Conservation (phyloP, 1,140 invertebrate genomes). For the Zaprionus africanus region DNA sequence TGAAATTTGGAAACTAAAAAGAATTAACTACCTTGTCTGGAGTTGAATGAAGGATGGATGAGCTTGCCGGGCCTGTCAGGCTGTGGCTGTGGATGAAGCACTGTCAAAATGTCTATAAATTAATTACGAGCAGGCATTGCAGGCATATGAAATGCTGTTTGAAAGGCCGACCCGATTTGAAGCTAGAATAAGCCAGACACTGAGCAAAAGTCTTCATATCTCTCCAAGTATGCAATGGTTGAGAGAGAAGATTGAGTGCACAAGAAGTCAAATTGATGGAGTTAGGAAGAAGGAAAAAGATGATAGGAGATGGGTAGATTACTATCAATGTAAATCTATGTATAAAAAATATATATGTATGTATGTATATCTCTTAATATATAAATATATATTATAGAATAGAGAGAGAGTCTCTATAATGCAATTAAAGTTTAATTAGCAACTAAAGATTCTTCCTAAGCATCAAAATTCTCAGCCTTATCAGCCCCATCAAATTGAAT, state of each 20-base stretch:
- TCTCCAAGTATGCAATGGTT: too few relatives aligned
- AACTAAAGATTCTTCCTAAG: too few relatives aligned
- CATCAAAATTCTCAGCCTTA: too few relatives aligned
- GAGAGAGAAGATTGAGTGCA: neutral
- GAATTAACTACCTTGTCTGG: conserved; percentile 6
- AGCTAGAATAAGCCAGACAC: neutral
- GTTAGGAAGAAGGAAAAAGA: too few relatives aligned
- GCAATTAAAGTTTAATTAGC: too few relatives aligned
- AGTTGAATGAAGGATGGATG: neutral
- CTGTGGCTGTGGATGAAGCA: neutral
- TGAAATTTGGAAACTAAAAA: neutral
- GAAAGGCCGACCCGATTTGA: neutral
- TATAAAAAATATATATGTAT: too few relatives aligned
- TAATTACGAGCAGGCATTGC: neutral
- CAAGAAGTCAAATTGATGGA: neutral
- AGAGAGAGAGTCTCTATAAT: too few relatives aligned
- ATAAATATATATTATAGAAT: too few relatives aligned
- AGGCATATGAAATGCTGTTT: neutral
- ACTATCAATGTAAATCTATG: too few relatives aligned
- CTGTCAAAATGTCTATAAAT: conserved; percentile 12
- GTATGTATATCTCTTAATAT: too few relatives aligned
- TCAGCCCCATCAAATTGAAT: too few relatives aligned
- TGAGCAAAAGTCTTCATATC: neutral
- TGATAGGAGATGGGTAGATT: too few relatives aligned
- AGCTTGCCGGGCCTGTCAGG: neutral